Conservation (phyloP, 2,113 vertebrate species). For the Cyanoramphus novaezelandiae region DNA sequence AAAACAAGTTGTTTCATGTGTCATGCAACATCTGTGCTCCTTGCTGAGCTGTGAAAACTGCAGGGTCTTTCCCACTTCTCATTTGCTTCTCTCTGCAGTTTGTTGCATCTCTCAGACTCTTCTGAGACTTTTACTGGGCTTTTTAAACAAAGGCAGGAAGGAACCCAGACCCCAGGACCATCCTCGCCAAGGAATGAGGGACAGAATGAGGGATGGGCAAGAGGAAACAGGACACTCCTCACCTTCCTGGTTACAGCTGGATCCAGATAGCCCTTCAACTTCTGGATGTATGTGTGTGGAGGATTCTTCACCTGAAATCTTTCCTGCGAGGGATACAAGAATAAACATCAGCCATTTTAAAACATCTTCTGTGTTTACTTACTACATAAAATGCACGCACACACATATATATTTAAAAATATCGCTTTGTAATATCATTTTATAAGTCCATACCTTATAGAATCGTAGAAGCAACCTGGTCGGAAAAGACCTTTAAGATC, state of each 20-base stretch:
- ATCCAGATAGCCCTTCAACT: conserved; percentile 94
- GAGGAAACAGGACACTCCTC: conserved; percentile 63
- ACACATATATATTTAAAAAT: accelerated
- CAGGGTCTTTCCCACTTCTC: background rate
- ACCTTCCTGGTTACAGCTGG: conserved; percentile 96
- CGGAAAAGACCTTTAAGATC: background rate
- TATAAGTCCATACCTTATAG: background rate
- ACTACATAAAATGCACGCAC: background rate
- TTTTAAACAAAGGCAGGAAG: conserved; percentile 29
- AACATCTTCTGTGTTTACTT: background rate
- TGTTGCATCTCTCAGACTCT: background rate
- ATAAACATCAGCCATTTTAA: background rate
- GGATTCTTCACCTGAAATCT: conserved; percentile 99
- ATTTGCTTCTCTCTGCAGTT: background rate
- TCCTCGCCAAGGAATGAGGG: background rate
- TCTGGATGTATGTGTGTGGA: conserved; percentile 95
- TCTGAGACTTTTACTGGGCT: background rate
- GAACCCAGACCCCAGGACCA: background rate
- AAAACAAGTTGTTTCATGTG: background rate
- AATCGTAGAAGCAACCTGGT: background rate
- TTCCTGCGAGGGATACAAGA: conserved; percentile 78
- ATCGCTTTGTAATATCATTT: accelerated
- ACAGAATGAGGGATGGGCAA: background rate
- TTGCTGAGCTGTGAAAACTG: background rate
- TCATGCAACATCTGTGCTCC: background rate